Evolutionary conservation across 1,140 invertebrate species (phyloP).

Genomic region (Eriocheir sinensis): DNA sequence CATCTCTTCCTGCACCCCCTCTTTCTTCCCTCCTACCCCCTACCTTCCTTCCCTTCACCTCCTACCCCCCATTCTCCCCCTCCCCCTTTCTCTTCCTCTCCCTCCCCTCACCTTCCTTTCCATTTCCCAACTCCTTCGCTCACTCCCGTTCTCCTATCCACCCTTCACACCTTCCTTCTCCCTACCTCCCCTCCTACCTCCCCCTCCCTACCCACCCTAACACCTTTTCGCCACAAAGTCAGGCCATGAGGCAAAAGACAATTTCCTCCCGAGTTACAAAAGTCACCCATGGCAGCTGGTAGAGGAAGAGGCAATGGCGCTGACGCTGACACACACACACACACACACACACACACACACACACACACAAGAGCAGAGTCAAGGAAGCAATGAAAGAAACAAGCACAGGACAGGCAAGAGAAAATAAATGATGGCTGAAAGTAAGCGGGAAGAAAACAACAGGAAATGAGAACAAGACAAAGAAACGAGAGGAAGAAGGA

Average conservation of each 20-base stretch:
- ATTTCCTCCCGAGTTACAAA: neutral
- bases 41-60: neutral
- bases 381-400: neutral
- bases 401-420: neutral
- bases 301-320: neutral
- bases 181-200: neutral
- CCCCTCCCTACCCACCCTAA: neutral
- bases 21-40: neutral
- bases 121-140: neutral
- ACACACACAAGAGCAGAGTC: neutral
- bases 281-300: neutral
- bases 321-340: slow-evolving; percentile 26
- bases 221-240: neutral
- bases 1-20: too few species aligned
- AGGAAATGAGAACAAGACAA: neutral
- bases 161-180: neutral
- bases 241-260: slow-evolving; percentile 22
- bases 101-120: neutral
- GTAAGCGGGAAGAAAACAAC: neutral
- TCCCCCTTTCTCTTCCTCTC: neutral
- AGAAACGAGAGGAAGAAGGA: neutral
- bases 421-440: slow-evolving; percentile 40
- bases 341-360: slow-evolving; percentile 54
- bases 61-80: neutral
- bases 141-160: neutral